A percentile compares a stretch with the other conserved stretches of the same genome.
Evolutionary conservation across 2,797 vertebrate genomes (phyloP).

Genomic region (Megalops cyprinoides): DNA sequence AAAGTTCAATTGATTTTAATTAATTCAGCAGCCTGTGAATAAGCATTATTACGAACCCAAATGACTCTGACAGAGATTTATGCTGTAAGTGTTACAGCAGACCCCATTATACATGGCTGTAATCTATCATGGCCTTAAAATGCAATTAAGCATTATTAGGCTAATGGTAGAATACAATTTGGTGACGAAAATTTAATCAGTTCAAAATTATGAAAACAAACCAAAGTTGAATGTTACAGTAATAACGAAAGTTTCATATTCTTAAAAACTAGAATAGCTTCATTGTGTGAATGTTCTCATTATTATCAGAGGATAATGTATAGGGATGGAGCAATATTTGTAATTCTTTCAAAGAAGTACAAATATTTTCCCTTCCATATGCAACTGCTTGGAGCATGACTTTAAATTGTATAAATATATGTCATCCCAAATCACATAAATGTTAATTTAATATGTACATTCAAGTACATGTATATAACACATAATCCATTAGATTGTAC

Average conservation of each 20-base stretch:
- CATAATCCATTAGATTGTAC: no score
- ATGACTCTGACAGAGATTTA: constrained; percentile 74
- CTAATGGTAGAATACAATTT: constrained; percentile 70
- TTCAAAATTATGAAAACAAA: constrained; percentile 60
- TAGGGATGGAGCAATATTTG: background rate
- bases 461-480: background rate
- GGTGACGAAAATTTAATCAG: constrained; percentile 54
- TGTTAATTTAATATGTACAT: no score
- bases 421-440: no score
- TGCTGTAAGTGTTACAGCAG: constrained; percentile 67
- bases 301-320: constrained; percentile 36
- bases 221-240: constrained; percentile 49
- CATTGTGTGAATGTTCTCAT: constrained; percentile 53
- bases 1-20: constrained; percentile 73
- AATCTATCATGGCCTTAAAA: constrained; percentile 80
- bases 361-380: background rate
- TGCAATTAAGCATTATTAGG: constrained; percentile 76
- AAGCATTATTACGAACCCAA: constrained; percentile 70
- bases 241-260: constrained; percentile 55
- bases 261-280: constrained; percentile 60
- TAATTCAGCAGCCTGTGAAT: constrained; percentile 68
- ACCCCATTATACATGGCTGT: constrained; percentile 68
- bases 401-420: no score
- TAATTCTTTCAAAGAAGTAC: background rate
- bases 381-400: background rate